Percentiles rank a stretch among this genome's conserved stretches.
Evolutionary conservation across 2,797 vertebrate genomes (phyloP).

Genomic region (Sebastes hubbsi): DNA sequence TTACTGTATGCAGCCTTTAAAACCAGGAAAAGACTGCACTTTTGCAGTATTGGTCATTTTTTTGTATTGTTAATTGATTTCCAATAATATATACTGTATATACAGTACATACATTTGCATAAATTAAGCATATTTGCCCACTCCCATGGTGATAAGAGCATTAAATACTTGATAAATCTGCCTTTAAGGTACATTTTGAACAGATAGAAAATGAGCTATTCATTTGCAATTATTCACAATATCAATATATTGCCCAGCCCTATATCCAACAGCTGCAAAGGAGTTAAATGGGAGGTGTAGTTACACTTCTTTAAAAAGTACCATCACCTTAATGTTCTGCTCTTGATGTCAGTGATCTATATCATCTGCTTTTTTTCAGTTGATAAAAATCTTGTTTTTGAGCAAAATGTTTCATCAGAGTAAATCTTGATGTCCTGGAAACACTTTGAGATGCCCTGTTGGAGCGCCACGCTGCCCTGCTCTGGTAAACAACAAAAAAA

Average conservation of each 20-base stretch:
- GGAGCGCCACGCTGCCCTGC: neutral
- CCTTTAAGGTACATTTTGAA: no score
- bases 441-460: conserved; percentile 1
- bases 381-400: conserved; percentile 43
- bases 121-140: no score
- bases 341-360: neutral
- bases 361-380: neutral
- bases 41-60: rapidly evolving
- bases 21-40: no score
- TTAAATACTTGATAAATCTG: no score
- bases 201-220: rapidly evolving
- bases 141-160: no score
- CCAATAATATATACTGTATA: no score
- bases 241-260: no score
- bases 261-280: neutral
- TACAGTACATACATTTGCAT: no score
- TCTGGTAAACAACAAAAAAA: neutral
- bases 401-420: conserved; percentile 30
- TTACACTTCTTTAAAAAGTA: neutral
- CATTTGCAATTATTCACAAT: rapidly evolving
- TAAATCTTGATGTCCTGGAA: conserved; percentile 42
- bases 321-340: neutral
- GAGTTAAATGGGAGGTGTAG: neutral
- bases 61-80: no score
- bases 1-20: no score